Conservation (phyloP, 2,888 invertebrate species). For the Leptopilina drosophilae region DNA sequence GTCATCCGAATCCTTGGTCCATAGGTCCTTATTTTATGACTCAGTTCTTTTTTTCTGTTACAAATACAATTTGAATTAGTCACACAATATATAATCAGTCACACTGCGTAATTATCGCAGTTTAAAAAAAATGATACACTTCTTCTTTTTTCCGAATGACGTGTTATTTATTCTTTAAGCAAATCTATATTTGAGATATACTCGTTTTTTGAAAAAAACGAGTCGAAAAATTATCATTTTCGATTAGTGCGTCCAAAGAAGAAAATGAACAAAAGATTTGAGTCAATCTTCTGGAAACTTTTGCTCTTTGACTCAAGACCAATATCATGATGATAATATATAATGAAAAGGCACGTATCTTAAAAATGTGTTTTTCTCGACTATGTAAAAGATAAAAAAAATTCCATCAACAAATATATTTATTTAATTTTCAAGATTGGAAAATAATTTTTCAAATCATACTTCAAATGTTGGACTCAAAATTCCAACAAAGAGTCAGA, state of each 20-base stretch:
- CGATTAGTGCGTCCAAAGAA: constrained; percentile 5
- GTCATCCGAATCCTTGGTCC: constrained; percentile 1
- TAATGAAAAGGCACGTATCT: constrained; percentile 46
- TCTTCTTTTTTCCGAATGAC: not conserved
- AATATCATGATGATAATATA: not conserved
- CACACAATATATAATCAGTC: not conserved
- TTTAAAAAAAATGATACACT: not conserved
- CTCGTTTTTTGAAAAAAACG: too few species aligned
- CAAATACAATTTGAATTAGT: constrained; percentile 16
- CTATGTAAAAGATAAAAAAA: constrained; percentile 6
- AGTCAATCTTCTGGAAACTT: constrained; percentile 10
- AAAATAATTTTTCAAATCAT: too few species aligned
- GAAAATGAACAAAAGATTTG: constrained; percentile 12
- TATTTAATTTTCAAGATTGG: not conserved
- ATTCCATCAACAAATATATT: constrained; percentile 1
- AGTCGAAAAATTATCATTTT: constrained; percentile 22
- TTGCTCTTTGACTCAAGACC: constrained; percentile 11
- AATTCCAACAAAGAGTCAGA: too few species aligned
- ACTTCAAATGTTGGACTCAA: too few species aligned
- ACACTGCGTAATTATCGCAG: not conserved
- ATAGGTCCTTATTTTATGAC: constrained; percentile 5
- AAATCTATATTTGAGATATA: not conserved
- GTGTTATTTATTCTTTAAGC: not conserved
- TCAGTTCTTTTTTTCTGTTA: not conserved
- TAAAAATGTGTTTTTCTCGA: constrained; percentile 41